Evolutionary conservation across 2,888 invertebrate genomes (phyloP), one percentile per base, ranked within the genome.

Genomic region (Polydrusus tereticollis): DNA sequence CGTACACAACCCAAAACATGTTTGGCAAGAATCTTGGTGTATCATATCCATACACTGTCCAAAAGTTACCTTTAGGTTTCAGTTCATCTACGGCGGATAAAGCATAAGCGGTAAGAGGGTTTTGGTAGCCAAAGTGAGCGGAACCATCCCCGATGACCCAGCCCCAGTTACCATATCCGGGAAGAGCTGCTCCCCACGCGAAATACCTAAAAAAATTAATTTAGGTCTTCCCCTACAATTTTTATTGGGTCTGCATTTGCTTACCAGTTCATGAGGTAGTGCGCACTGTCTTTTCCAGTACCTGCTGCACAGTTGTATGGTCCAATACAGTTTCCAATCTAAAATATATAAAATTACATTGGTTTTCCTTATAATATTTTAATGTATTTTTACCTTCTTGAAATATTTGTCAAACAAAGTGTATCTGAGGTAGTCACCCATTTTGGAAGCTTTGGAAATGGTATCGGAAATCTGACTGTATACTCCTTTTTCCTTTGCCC

Each of bases 91-190:
- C 78, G 10, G 68, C 62, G 12, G 75, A 66, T n/a, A 79, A 64
- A 38, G 75, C 75, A 33, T 73, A 78, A 29, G 79, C 79, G 26
- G 78, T 58, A 65, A 79, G 47, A n/a, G 79, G 79, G 50, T 79
- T 79, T 59, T 79, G 79, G 69, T 79, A 79, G 47, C 79, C 79
- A 59, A 79, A 79, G 71, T 78, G 79, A 63, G 76, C 71, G 20
- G 78, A 60, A 36, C 78, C 76, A 64, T 79, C 79, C 74, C 78
- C 78, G 64, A 79, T 79, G 60, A 78, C 66, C 78, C 78, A 79
- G 7, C 77, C 78, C 79, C 79, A 79, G 14, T 76, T 76, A 16
- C 72, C 72, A 14, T 36, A 16, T 14, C 67, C 68, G 21, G 69
- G 69, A 29, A 76, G 66, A 41, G 79, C 70, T 45, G 78, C 79